Base-by-base conservation (phyloP, 2,888 invertebrate genomes). In the Thumatha senex region DNA sequence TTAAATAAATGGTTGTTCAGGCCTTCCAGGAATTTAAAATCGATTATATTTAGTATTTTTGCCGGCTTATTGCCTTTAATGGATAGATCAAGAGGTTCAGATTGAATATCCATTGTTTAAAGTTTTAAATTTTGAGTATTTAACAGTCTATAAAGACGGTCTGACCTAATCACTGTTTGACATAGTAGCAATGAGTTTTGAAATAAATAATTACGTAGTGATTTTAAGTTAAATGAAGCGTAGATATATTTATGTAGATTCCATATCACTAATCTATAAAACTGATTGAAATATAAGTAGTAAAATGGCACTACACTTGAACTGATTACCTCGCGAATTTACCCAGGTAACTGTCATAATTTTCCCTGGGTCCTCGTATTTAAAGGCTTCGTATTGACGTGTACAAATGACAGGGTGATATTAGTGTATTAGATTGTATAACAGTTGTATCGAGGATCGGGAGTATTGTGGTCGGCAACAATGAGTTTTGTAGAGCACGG, bases 401-500 rank as follows among this genome's bases (percentile, higher is more conserved):
- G 73, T 76, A 80, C 74, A 78, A 85, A 81, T 82, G 82, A 72
- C 75, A 73, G 77, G 67, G 76, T 79, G 74, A 74, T 79, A 76
- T 78, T 75, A 74, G 67, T 75, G 72, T 80, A 83, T 83, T 84
- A 79, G 82, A 79, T 86, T 86, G 86, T 82, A 78, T 84, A 87
- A 88, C 78, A 58, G 70, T 70, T 67, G 72, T 71, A 70, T 75
- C 74, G 77, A 71, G 65, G 70, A 74, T 74, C 77, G 78, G 55
- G 50, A 67, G 79, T 79, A 77, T 89, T 89, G 89, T 88, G 83
- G 78, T 63, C 76, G 72, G 33, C 64, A 59, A 89, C 87, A 89
- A 89, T 85, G 78, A 76, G 82, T 78, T 78, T 82, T 84, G 83
- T 87, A 82, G 78, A 84, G 84, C 86, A 87, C 82, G 76, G 79